Percentiles rank a stretch among this genome's conserved stretches.
phyloP scores from a whole-genome alignment of 37 sponge, comb jelly and placozoan genomes.

The Crambe crambe region DNA sequence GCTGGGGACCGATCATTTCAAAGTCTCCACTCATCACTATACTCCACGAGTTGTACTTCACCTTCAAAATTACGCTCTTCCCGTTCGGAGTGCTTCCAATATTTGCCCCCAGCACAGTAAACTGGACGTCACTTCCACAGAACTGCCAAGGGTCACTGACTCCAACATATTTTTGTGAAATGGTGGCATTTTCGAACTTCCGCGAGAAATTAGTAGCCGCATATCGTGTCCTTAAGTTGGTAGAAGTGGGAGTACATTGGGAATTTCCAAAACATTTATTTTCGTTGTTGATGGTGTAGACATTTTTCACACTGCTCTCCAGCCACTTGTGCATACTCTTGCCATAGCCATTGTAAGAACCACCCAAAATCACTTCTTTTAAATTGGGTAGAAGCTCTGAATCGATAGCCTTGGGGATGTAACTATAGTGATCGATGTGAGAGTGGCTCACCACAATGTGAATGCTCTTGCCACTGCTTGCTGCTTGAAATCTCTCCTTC shows the following conservation, averaged over 20 bases:
- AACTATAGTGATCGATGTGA: slow-evolving; percentile 24
- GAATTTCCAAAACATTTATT: slow-evolving; percentile 4
- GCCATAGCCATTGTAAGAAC: not conserved
- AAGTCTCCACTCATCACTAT: slow-evolving; percentile 32
- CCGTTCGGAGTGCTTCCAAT: slow-evolving; percentile 11
- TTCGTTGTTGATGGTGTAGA: slow-evolving; percentile 21
- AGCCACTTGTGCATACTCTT: slow-evolving; percentile 4
- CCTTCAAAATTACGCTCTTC: slow-evolving; percentile 14
- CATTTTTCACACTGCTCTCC: not conserved
- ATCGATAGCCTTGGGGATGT: not conserved
- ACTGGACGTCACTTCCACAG: not conserved
- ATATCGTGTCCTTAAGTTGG: no score
- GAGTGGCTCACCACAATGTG: slow-evolving; percentile 20
- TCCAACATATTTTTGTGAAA: no score
- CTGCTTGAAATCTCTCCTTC: slow-evolving; percentile 23
- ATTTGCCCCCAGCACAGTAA: slow-evolving; percentile 23
- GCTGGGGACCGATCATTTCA: slow-evolving; percentile 4
- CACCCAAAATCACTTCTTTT: slow-evolving; percentile 1
- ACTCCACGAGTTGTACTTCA: slow-evolving; percentile 23
- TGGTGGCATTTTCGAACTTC: not conserved
- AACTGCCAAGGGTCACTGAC: slow-evolving; percentile 32
- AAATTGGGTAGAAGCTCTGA: not conserved
- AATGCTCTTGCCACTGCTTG: not conserved
- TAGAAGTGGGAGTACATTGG: slow-evolving; percentile 3
- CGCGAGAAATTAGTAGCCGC: not conserved